Evolutionary conservation across 2,888 invertebrate species (phyloP).

Genomic region (Ophioninae sp.): DNA sequence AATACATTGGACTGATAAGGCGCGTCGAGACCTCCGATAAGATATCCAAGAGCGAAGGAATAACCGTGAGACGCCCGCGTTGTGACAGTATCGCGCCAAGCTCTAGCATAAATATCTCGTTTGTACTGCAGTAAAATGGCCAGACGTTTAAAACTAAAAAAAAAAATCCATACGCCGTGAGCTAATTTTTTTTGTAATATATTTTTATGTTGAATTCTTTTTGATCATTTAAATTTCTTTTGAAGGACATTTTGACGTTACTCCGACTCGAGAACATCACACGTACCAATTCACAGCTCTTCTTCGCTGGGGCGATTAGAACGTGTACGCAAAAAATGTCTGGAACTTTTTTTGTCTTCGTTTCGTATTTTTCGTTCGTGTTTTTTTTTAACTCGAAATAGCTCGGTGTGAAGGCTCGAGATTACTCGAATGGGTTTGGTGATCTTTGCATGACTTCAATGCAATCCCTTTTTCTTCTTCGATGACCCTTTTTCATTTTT

Average conservation of each 20-base stretch:
- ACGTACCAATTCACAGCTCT: slow-evolving; percentile 45
- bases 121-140: slow-evolving; percentile 46
- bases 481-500: background rate
- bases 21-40: slow-evolving; percentile 71
- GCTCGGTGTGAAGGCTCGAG: slow-evolving; percentile 34
- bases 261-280: slow-evolving; percentile 6
- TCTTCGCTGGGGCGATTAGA: slow-evolving; percentile 41
- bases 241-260: background rate
- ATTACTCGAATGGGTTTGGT: slow-evolving; percentile 34
- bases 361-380: background rate
- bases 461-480: background rate
- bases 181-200: background rate
- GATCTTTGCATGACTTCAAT: background rate
- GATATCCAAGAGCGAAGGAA: slow-evolving; percentile 64
- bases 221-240: background rate
- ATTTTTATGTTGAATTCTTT: background rate
- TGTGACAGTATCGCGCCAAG: slow-evolving; percentile 54
- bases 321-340: slow-evolving; percentile 52
- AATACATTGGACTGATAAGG: slow-evolving; percentile 77
- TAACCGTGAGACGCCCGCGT: slow-evolving; percentile 45
- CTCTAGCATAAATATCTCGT: slow-evolving; percentile 51
- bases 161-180: background rate
- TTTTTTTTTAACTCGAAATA: slow-evolving; percentile 25
- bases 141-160: slow-evolving; percentile 25
- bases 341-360: slow-evolving; percentile 4